phyloP scores from a whole-genome alignment of 2,888 invertebrate species.

The Ormia ochracea region DNA sequence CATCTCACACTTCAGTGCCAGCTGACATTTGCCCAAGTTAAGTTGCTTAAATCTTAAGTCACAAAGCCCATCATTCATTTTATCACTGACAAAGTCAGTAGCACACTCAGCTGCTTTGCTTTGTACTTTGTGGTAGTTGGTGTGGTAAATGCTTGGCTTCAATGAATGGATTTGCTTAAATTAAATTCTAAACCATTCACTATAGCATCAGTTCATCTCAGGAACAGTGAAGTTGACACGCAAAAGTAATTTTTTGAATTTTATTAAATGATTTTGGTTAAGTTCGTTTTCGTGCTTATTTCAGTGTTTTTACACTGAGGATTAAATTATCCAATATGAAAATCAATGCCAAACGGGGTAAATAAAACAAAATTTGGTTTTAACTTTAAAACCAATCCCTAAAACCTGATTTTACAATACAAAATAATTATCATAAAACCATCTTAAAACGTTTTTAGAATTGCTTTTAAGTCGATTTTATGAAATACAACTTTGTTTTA shows the following conservation, averaged over 20 bases:
- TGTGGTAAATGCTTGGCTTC: conserved; percentile 8
- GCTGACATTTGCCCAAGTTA: conserved; percentile 28
- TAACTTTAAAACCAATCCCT: too few species aligned
- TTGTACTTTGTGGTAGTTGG: background rate
- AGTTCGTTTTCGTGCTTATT: too few species aligned
- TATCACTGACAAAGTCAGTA: conserved; percentile 5
- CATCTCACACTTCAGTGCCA: conserved; percentile 28
- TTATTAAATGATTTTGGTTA: too few species aligned
- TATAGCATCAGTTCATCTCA: conserved; percentile 52
- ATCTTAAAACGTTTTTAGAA: too few species aligned
- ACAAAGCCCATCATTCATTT: conserved; percentile 34
- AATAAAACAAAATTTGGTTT: too few species aligned
- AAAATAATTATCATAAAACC: too few species aligned
- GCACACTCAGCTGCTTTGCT: background rate
- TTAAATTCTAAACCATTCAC: conserved; percentile 51
- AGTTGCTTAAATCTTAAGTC: conserved; percentile 29
- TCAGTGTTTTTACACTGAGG: too few species aligned
- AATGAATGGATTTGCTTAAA: conserved; percentile 45
- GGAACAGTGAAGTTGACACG: conserved; percentile 23
- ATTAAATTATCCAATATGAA: too few species aligned
- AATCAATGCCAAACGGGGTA: too few species aligned
- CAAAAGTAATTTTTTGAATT: background rate
- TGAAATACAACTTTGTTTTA: too few species aligned
- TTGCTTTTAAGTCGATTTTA: too few species aligned
- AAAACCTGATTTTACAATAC: too few species aligned